These are phyloP conservation scores for Acanthurus tractus DNA, from an alignment of 2,797 vertebrate genomes.

Conservation along the genomic window DNA sequence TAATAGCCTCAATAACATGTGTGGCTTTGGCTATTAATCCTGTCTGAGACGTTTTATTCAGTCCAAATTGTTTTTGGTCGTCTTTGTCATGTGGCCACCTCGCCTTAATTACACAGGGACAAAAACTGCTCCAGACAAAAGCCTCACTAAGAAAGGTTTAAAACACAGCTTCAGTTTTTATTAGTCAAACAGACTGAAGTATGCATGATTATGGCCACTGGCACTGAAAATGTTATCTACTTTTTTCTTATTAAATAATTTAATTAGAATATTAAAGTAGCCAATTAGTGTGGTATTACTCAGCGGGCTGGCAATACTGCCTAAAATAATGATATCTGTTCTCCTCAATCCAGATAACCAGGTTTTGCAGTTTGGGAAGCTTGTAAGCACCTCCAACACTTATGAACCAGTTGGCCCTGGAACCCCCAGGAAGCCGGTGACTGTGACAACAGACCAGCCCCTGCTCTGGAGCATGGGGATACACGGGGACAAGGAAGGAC, in stretches of 20 bases:
- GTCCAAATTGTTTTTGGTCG: slow-evolving; percentile 26
- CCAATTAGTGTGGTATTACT: not conserved
- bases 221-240: not conserved
- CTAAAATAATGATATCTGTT: slow-evolving; percentile 8
- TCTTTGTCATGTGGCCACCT: slow-evolving; percentile 38
- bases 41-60: slow-evolving; percentile 6
- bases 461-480: slow-evolving; percentile 88
- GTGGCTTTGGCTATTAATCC: slow-evolving; percentile 38
- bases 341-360: slow-evolving; percentile 77
- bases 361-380: slow-evolving; percentile 83
- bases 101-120: not conserved
- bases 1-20: slow-evolving; percentile 53
- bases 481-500: slow-evolving; percentile 20
- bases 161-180: not conserved
- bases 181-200: not conserved
- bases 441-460: slow-evolving; percentile 81
- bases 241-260: slow-evolving; percentile 12
- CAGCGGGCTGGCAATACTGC: not conserved
- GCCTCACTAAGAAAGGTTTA: not conserved
- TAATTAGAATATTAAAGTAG: not conserved
- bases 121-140: slow-evolving; percentile 6
- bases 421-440: slow-evolving; percentile 75
- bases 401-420: slow-evolving; percentile 72
- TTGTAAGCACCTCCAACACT: slow-evolving; percentile 88
- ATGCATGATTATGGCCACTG: not conserved